Percentiles rank a stretch among this genome's conserved stretches.
These are phyloP conservation scores for Trachemys scripta DNA, from an alignment of 2,113 vertebrate species.

Conservation along the genomic window DNA sequence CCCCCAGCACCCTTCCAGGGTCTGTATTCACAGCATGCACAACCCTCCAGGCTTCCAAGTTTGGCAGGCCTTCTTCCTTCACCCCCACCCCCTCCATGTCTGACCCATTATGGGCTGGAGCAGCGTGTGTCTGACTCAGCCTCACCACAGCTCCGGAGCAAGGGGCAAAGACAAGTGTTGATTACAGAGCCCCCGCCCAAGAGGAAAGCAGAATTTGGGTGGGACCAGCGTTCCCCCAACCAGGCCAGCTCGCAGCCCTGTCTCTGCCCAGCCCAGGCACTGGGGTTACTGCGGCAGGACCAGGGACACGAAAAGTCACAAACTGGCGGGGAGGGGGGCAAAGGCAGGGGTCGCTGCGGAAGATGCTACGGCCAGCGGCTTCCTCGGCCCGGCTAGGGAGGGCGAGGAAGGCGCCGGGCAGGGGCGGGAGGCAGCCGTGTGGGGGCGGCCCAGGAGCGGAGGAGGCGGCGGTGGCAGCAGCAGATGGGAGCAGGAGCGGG, in stretches of 20 bases:
- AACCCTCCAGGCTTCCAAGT: not conserved
- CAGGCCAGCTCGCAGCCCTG: not conserved
- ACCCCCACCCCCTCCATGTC: not conserved
- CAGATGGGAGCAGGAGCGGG: not conserved
- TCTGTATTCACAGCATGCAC: not conserved
- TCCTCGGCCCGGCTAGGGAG: no score
- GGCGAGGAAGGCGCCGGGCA: not conserved
- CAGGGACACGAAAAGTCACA: not conserved
- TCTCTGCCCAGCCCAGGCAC: not conserved
- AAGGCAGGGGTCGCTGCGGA: conserved; percentile 52
- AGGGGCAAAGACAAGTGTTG: not conserved
- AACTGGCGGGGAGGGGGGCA: not conserved
- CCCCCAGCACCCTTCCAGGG: not conserved
- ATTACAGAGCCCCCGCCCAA: not conserved
- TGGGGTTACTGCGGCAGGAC: not conserved
- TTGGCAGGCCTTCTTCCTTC: not conserved
- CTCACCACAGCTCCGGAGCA: conserved; percentile 54
- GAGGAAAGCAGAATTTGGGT: conserved; percentile 71
- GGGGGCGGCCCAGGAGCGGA: conserved; percentile 29
- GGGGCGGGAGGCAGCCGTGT: not conserved
- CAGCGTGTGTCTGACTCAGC: conserved; percentile 66
- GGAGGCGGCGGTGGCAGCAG: not conserved
- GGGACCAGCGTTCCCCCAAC: not conserved
- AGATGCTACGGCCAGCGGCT: conserved; percentile 43
- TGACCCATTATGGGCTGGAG: conserved; percentile 51